Conservation (phyloP, 2,113 vertebrate genomes). For the Podocnemis expansa region DNA sequence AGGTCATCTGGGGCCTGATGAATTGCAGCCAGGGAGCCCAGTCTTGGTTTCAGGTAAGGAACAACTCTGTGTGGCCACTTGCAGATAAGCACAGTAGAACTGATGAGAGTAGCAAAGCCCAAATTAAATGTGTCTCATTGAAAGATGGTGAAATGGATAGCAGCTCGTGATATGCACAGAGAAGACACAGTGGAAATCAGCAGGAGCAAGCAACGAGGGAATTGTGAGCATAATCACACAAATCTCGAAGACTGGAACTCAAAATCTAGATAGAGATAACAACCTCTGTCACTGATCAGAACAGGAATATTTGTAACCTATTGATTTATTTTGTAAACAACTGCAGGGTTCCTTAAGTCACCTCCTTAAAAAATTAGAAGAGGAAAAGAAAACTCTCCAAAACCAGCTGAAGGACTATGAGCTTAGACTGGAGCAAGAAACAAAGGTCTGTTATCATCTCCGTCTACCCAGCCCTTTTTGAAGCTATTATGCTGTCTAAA, state of each 20-base stretch:
- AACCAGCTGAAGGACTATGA: slow-evolving; percentile 84
- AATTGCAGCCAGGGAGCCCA: neutral
- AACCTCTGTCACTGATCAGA: neutral
- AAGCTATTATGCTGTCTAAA: neutral
- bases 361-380: slow-evolving; percentile 81
- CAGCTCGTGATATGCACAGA: neutral
- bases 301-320: slow-evolving; percentile 16
- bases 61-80: neutral
- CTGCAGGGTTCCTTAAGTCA: slow-evolving; percentile 81
- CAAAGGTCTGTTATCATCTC: slow-evolving; percentile 80
- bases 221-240: neutral
- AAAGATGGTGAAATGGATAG: neutral
- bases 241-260: neutral
- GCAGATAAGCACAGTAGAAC: neutral
- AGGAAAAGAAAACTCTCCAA: slow-evolving; percentile 82
- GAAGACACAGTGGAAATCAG: neutral
- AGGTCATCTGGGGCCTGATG: neutral
- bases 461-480: neutral
- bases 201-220: neutral
- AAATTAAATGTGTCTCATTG: neutral
- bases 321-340: slow-evolving; percentile 35
- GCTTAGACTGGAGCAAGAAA: slow-evolving; percentile 83
- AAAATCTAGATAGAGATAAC: neutral
- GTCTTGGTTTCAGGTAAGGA: neutral
- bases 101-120: neutral